A percentile compares a stretch with the other conserved stretches of the same genome.
Conservation (phyloP, 1,140 invertebrate species). For the Drosophila lowei region DNA sequence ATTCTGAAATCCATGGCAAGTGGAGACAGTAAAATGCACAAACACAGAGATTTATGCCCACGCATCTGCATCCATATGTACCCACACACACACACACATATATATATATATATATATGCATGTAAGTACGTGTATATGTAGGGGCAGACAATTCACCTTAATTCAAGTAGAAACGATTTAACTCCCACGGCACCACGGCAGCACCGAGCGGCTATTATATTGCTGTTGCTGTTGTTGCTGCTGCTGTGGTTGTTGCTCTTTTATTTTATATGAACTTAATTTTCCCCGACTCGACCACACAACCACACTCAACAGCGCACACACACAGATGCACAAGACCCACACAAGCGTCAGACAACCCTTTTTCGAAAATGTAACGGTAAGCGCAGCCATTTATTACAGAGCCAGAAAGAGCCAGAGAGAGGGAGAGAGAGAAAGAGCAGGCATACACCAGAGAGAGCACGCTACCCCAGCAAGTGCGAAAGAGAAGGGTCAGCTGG, state of each 20-base stretch:
- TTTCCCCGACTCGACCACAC: slow-evolving; percentile 67
- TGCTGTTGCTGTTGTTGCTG: slow-evolving; percentile 46
- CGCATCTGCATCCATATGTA: too few relatives aligned
- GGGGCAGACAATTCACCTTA: slow-evolving; percentile 65
- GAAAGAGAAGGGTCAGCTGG: slow-evolving; percentile 53
- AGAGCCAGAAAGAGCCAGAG: slow-evolving; percentile 9
- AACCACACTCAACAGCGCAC: slow-evolving; percentile 25
- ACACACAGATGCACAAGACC: slow-evolving; percentile 17
- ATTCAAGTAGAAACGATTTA: slow-evolving; percentile 78
- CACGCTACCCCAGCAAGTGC: slow-evolving; percentile 13
- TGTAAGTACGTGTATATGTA: not conserved
- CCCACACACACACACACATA: slow-evolving; percentile 14
- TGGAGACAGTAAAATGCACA: slow-evolving; percentile 74
- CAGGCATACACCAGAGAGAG: not conserved
- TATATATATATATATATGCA: not conserved
- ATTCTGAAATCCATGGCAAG: slow-evolving; percentile 70
- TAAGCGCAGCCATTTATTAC: slow-evolving; percentile 80
- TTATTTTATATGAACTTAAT: slow-evolving; percentile 81
- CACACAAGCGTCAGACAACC: slow-evolving; percentile 60
- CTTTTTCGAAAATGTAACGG: slow-evolving; percentile 74
- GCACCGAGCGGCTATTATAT: slow-evolving; percentile 49
- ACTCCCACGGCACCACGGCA: slow-evolving; percentile 66
- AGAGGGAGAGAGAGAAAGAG: not conserved
- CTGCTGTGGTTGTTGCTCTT: slow-evolving; percentile 56
- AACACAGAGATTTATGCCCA: slow-evolving; percentile 66